These are phyloP conservation scores for Metacarcinus magister DNA, from an alignment of 2,888 invertebrate species.

Conservation along the genomic window DNA sequence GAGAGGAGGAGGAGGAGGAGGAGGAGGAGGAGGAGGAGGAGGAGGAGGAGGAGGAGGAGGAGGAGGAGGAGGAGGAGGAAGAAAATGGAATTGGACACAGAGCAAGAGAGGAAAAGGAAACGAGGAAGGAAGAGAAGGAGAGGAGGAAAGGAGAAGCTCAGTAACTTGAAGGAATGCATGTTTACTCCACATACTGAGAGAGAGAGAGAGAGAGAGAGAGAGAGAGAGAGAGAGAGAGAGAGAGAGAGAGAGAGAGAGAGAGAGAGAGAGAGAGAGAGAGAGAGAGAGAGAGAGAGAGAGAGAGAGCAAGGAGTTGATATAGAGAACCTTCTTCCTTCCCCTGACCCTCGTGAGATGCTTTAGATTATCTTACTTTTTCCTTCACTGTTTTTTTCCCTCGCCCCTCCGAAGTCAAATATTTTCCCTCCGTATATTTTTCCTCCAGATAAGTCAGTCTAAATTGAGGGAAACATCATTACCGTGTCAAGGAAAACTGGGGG, in stretches of 20 bases:
- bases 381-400: no score
- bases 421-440: background rate
- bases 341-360: background rate
- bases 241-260: no score
- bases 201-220: background rate
- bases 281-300: no score
- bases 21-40: background rate
- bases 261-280: no score
- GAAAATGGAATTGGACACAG: background rate
- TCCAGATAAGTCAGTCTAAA: background rate
- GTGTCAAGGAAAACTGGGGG: no score
- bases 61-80: background rate
- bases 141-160: background rate
- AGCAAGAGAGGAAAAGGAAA: background rate
- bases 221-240: no score
- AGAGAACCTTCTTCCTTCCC: slow-evolving; percentile 14
- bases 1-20: background rate
- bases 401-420: background rate
- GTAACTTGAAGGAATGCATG: slow-evolving; percentile 32
- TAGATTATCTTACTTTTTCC: background rate
- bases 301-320: background rate
- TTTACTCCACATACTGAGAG: background rate
- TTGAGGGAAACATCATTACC: no score
- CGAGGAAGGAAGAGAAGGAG: background rate
- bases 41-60: background rate